These are phyloP conservation scores for Heliconius ismenius DNA, from an alignment of 2,888 invertebrate genomes.

Conservation along the genomic window DNA sequence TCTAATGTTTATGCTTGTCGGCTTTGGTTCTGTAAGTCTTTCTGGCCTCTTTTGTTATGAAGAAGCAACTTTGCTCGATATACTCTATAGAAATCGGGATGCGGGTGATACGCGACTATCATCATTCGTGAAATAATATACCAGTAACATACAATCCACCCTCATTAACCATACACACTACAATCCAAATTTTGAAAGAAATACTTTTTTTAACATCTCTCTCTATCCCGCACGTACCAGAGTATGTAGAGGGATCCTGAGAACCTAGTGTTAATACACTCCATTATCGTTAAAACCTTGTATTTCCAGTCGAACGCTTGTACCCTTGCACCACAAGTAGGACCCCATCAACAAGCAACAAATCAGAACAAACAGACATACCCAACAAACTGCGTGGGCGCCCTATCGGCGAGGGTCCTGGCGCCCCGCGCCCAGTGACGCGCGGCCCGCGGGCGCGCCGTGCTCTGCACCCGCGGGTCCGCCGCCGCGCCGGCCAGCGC, in stretches of 20 bases:
- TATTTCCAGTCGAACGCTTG: no score
- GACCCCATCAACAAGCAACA: background rate
- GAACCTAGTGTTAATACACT: no score
- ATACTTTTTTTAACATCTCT: no score
- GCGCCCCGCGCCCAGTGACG: conserved; percentile 67
- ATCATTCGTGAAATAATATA: background rate
- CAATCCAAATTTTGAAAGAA: background rate
- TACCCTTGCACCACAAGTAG: background rate
- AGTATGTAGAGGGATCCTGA: no score
- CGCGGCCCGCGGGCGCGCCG: conserved; percentile 61
- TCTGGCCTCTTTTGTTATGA: background rate
- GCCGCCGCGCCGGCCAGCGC: conserved; percentile 55
- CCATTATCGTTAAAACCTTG: no score
- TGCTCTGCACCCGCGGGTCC: conserved; percentile 54
- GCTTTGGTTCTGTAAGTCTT: background rate
- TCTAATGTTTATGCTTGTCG: background rate
- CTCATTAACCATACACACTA: background rate
- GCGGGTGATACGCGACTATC: background rate
- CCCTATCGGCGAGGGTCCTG: conserved; percentile 65
- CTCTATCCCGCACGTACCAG: no score
- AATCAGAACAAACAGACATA: conserved; percentile 51
- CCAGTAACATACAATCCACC: background rate
- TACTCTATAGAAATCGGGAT: background rate
- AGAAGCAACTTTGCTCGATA: background rate
- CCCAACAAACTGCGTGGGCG: conserved; percentile 73